phyloP scores from a whole-genome alignment of 2,113 vertebrate genomes.

The Monarcha castaneiventris region DNA sequence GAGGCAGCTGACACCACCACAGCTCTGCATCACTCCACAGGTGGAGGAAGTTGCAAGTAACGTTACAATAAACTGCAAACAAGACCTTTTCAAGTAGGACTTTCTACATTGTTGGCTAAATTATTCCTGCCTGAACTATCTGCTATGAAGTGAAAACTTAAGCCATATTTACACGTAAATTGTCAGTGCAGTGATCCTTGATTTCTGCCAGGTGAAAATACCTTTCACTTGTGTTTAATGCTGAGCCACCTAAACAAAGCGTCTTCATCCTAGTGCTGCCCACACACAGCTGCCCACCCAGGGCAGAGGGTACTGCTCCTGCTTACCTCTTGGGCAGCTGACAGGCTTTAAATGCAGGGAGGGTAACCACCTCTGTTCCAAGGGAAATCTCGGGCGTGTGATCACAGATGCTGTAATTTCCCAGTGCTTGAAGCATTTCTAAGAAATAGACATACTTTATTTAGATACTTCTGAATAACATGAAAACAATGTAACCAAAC shows the following conservation, averaged over 20 bases:
- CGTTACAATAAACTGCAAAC: not conserved
- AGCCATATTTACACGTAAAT: not conserved
- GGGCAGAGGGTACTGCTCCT: not conserved
- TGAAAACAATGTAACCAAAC: not conserved
- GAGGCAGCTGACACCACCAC: accelerated
- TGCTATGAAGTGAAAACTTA: not conserved
- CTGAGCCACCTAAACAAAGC: not conserved
- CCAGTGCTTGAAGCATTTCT: not conserved
- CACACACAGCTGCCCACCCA: not conserved
- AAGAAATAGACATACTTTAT: not conserved
- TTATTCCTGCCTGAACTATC: not conserved
- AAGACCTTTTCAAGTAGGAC: not conserved
- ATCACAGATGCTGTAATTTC: not conserved
- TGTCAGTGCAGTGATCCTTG: not conserved
- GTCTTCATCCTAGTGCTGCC: not conserved
- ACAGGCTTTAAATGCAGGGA: not conserved
- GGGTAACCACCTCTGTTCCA: not conserved
- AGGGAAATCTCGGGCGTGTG: not conserved
- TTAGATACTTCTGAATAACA: not conserved
- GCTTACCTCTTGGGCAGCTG: not conserved
- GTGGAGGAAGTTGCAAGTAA: not conserved
- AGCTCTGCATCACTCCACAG: accelerated
- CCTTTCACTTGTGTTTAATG: not conserved
- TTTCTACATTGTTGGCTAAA: not conserved
- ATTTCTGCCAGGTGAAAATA: not conserved